phyloP scores from a whole-genome alignment of 2,113 vertebrate genomes.

The Pagrus major region DNA sequence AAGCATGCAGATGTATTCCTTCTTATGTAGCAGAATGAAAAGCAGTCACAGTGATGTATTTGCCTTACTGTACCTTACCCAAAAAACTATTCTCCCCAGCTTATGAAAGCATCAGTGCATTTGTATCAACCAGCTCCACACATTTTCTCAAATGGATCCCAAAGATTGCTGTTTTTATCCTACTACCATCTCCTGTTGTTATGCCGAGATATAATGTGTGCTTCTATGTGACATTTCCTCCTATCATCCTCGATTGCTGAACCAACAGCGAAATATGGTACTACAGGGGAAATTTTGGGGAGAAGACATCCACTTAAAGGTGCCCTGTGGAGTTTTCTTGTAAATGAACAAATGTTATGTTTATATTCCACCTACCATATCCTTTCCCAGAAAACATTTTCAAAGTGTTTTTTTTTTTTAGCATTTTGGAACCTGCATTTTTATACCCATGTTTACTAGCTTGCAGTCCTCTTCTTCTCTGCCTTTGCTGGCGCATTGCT shows the following conservation, averaged over 20 bases:
- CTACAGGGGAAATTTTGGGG: not conserved
- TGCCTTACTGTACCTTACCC: not conserved
- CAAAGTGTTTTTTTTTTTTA: not conserved
- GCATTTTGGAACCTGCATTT: not conserved
- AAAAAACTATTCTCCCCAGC: not conserved
- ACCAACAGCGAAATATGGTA: not conserved
- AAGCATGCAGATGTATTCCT: not conserved
- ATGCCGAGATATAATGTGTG: not conserved
- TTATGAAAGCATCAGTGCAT: not conserved
- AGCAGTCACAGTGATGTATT: conserved; percentile 10
- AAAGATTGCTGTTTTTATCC: not conserved
- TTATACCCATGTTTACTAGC: not conserved
- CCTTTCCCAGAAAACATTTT: not conserved
- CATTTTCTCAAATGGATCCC: not conserved
- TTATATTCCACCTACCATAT: not conserved
- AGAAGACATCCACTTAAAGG: not conserved
- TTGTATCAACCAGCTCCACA: conserved; percentile 6
- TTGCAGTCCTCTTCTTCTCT: no score
- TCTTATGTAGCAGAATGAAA: conserved; percentile 9
- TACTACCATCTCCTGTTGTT: not conserved
- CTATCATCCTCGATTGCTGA: not conserved
- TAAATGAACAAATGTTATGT: not conserved
- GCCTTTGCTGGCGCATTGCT: no score
- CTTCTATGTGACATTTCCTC: not conserved
- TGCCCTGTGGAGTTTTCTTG: not conserved